These are phyloP conservation scores for Monomorium pharaonis DNA, from an alignment of 1,140 invertebrate genomes.

Conservation along the genomic window DNA sequence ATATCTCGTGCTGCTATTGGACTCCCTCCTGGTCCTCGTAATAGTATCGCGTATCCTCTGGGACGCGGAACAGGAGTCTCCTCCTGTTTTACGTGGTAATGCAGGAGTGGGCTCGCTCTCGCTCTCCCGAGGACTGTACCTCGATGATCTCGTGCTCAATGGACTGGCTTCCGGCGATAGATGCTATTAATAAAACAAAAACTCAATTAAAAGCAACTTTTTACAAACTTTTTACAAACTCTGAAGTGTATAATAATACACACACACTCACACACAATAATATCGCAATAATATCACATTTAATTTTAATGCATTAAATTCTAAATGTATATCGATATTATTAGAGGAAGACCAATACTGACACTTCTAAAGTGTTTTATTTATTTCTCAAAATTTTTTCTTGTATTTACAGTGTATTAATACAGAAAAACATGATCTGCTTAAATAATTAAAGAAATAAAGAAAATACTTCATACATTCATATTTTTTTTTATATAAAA, in stretches of 20 bases:
- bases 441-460: no score
- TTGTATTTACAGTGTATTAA: no score
- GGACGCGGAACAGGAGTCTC: constrained; percentile 81
- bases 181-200: constrained; percentile 72
- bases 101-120: constrained; percentile 84
- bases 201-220: constrained; percentile 14
- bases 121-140: constrained; percentile 84
- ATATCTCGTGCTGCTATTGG: constrained; percentile 83
- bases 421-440: no score
- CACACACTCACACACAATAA: no score
- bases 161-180: constrained; percentile 84
- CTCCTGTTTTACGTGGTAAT: constrained; percentile 79
- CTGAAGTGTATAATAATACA: not conserved
- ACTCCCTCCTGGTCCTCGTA: constrained; percentile 82
- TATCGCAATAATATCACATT: no score
- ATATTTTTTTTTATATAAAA: no score
- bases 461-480: no score
- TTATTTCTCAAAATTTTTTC: no score
- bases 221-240: not conserved
- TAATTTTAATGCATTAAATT: not conserved
- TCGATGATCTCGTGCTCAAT: constrained; percentile 83
- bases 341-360: no score
- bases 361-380: no score
- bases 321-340: not conserved
- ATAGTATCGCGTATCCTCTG: constrained; percentile 84